Evolutionary conservation across 1,140 invertebrate genomes (phyloP).

Genomic region (Penaeus vannamei): DNA sequence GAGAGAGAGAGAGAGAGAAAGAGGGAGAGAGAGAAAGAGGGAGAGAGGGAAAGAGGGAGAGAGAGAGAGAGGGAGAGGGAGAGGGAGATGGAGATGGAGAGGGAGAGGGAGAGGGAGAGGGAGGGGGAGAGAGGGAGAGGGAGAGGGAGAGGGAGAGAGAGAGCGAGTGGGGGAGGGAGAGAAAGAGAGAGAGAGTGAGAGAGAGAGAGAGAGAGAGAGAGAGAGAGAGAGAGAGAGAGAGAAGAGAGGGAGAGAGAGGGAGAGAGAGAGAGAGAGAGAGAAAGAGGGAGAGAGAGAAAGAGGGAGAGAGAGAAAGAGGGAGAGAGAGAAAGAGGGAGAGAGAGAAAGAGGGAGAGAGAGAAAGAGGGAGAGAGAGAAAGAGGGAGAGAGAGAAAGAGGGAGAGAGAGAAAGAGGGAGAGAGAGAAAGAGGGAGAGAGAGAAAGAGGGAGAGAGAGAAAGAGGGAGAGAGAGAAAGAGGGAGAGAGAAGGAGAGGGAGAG

Average conservation of each 20-base stretch:
- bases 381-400: too few relatives aligned
- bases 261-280: too few relatives aligned
- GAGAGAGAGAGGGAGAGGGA: accelerated
- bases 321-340: background rate
- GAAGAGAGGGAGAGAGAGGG: too few relatives aligned
- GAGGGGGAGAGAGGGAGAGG: too few relatives aligned
- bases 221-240: too few relatives aligned
- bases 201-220: background rate
- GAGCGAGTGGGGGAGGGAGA: too few relatives aligned
- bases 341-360: background rate
- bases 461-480: background rate
- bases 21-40: too few relatives aligned
- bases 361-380: too few relatives aligned
- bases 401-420: too few relatives aligned
- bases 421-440: accelerated
- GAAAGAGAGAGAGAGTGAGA: accelerated
- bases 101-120: background rate
- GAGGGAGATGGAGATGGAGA: background rate
- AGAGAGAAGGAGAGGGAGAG: background rate
- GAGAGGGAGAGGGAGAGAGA: too few relatives aligned
- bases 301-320: background rate
- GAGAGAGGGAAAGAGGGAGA: too few relatives aligned
- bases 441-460: background rate
- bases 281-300: too few relatives aligned
- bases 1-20: background rate